Evolutionary conservation across 2,113 vertebrate species (phyloP).

Genomic region (Festucalex cinctus): DNA sequence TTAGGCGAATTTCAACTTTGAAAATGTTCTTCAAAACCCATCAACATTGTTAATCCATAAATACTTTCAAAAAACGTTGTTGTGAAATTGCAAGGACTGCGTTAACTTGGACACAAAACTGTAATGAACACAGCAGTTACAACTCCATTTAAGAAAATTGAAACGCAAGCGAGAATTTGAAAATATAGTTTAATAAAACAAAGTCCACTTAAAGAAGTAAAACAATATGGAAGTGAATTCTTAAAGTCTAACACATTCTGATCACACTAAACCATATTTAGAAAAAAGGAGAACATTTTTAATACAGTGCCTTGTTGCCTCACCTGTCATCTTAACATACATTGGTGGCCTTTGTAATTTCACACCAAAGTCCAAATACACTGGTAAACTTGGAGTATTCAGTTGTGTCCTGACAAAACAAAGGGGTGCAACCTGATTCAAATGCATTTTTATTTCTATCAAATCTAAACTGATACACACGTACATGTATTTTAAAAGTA

Average conservation of each 20-base stretch:
- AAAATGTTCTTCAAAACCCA: too few species aligned
- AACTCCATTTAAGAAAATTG: background rate
- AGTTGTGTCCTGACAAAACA: constrained; percentile 8
- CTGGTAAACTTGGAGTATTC: background rate
- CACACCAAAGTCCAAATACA: constrained; percentile 1
- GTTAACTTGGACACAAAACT: too few species aligned
- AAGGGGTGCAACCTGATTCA: constrained; percentile 7
- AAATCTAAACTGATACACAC: background rate
- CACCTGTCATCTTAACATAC: constrained; percentile 1
- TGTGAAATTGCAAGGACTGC: too few species aligned
- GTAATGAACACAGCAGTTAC: background rate
- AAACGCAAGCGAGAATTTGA: constrained; percentile 20
- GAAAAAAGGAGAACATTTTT: constrained; percentile 12
- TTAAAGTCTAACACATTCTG: constrained; percentile 37
- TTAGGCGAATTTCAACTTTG: too few species aligned
- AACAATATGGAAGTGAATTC: background rate
- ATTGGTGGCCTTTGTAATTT: background rate
- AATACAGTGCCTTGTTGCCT: constrained; percentile 21
- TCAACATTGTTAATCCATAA: too few species aligned
- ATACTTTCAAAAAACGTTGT: too few species aligned
- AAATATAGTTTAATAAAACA: constrained; percentile 65
- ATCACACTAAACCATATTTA: constrained; percentile 30
- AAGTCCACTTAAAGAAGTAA: constrained; percentile 26
- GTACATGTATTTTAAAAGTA: constrained; percentile 1
- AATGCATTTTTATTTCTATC: constrained; percentile 13